A percentile compares a stretch with the other conserved stretches of the same genome.
Conservation (phyloP, 1,140 invertebrate species). For the Meloidogyne floridensis region DNA sequence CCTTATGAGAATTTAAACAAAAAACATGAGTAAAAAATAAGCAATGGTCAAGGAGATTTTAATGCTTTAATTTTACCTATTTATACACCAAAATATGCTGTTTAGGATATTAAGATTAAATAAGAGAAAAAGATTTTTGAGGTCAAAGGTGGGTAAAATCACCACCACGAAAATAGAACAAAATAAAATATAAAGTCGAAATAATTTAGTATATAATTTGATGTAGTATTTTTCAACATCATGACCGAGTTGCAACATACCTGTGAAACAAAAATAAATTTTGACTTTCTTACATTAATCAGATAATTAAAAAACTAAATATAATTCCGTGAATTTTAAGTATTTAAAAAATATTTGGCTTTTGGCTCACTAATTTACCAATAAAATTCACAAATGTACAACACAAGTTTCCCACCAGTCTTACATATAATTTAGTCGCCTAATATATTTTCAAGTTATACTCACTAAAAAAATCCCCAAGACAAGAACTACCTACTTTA, state of each 20-base stretch:
- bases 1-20: too few species aligned
- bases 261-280: neutral
- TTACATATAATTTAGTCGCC: too few species aligned
- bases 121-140: neutral
- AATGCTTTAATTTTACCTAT: neutral
- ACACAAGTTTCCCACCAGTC: too few species aligned
- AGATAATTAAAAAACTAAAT: too few species aligned
- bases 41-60: neutral
- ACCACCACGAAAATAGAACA: constrained; percentile 3
- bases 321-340: too few species aligned
- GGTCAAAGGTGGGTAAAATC: neutral
- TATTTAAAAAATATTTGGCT: too few species aligned
- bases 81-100: neutral
- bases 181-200: neutral
- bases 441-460: too few species aligned
- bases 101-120: neutral
- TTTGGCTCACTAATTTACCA: too few species aligned
- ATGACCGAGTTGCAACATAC: neutral
- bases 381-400: too few species aligned
- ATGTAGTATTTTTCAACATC: neutral
- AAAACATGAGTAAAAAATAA: neutral
- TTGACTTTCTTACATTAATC: too few species aligned
- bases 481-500: too few species aligned
- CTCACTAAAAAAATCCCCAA: too few species aligned
- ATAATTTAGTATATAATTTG: neutral